These are phyloP conservation scores for Nasonia longicornis DNA, from an alignment of 1,140 invertebrate species.

Conservation along the genomic window DNA sequence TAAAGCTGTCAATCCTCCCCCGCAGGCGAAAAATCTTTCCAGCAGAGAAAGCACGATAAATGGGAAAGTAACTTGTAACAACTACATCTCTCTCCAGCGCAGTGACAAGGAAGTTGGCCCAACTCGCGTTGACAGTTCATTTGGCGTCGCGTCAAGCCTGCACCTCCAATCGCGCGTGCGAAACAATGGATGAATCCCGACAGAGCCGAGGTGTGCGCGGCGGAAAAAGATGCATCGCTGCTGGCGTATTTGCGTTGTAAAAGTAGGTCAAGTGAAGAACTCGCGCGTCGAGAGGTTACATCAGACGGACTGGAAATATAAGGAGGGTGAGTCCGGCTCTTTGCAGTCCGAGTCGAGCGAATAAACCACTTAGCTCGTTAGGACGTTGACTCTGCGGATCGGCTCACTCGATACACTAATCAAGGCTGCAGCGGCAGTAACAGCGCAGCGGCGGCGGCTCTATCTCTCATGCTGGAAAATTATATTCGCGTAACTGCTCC, in stretches of 20 bases:
- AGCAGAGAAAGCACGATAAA: no score
- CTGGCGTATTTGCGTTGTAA: background rate
- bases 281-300: background rate
- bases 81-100: no score
- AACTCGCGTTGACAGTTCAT: background rate
- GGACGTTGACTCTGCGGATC: constrained; percentile 35
- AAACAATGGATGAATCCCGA: background rate
- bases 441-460: background rate
- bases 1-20: no score
- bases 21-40: no score
- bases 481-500: background rate
- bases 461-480: background rate
- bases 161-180: background rate
- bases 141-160: background rate
- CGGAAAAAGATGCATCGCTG: background rate
- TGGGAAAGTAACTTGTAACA: no score
- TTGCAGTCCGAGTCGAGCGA: constrained; percentile 29
- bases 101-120: no score
- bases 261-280: constrained; percentile 21
- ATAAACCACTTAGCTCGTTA: constrained; percentile 45
- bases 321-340: background rate
- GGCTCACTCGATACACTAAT: constrained; percentile 10
- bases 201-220: no score
- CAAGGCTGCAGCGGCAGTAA: background rate
- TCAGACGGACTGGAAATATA: background rate